phyloP scores from a whole-genome alignment of 2,113 vertebrate species.

The Cricetomys ansorgei region DNA sequence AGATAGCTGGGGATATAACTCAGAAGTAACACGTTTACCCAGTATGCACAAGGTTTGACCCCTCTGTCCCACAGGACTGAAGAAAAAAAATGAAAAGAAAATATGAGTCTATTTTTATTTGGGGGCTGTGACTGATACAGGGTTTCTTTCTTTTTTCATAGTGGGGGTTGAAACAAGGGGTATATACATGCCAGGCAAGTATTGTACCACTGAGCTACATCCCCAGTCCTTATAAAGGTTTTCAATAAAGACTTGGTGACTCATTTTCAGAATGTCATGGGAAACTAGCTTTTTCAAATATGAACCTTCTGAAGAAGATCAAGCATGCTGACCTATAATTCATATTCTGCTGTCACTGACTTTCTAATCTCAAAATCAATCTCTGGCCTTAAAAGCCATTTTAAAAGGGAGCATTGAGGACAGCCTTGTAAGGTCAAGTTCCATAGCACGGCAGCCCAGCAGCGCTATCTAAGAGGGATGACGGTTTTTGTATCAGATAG shows the following conservation, averaged over 20 bases:
- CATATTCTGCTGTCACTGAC: neutral
- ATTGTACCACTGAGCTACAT: neutral
- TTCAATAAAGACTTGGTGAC: constrained; percentile 29
- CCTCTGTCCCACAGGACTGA: neutral
- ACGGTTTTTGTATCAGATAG: neutral
- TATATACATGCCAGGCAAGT: neutral
- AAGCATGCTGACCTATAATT: neutral
- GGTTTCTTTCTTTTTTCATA: too few species aligned
- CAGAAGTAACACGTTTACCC: neutral
- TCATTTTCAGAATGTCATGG: constrained; percentile 43
- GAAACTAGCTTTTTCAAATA: constrained; percentile 35
- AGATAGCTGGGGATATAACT: neutral
- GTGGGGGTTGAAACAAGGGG: neutral
- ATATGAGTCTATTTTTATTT: constrained; percentile 52
- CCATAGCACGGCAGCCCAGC: neutral
- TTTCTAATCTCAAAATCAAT: neutral
- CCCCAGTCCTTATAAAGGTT: neutral
- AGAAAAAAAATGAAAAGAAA: neutral
- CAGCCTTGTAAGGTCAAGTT: neutral
- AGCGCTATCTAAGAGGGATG: neutral
- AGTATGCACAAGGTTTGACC: neutral
- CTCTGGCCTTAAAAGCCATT: neutral
- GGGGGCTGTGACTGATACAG: neutral
- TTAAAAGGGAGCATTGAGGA: neutral
- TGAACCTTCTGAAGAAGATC: constrained; percentile 3